A percentile compares a stretch with the other conserved stretches of the same genome.
phyloP scores from a whole-genome alignment of 1,140 invertebrate genomes.

The Idris sp. region DNA sequence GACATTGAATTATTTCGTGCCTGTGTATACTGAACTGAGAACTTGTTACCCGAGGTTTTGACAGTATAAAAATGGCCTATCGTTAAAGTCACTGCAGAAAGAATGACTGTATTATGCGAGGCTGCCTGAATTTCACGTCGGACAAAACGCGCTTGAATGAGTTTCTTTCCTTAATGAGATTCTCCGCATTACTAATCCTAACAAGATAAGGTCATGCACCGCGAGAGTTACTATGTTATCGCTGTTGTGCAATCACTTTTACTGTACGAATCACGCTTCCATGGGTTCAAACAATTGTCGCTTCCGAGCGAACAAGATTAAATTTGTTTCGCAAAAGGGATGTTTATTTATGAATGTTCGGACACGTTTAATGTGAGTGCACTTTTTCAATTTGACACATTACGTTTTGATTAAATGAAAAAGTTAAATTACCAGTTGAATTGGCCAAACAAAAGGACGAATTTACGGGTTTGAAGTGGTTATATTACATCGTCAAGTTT shows the following conservation, averaged over 20 bases:
- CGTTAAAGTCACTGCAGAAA: constrained; percentile 62
- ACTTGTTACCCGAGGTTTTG: constrained; percentile 71
- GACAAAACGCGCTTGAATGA: constrained; percentile 26
- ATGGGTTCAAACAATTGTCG: not conserved
- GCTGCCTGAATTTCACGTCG: too few species aligned
- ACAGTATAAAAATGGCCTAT: constrained; percentile 70
- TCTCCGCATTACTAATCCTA: constrained; percentile 21
- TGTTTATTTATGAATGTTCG: constrained; percentile 4
- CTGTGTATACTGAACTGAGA: constrained; percentile 59
- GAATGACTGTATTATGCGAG: constrained; percentile 46
- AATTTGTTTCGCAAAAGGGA: constrained; percentile 4
- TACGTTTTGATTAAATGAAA: constrained; percentile 11
- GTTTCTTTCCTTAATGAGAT: constrained; percentile 27
- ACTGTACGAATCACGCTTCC: not conserved
- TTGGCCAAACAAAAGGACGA: not conserved
- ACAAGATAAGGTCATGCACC: constrained; percentile 24
- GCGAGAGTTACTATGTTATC: not conserved
- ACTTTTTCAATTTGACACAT: constrained; percentile 1
- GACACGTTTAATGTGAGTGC: not conserved
- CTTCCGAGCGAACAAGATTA: not conserved
- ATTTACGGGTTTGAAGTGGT: too few species aligned
- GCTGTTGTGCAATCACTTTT: constrained; percentile 5
- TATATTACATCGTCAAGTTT: too few species aligned
- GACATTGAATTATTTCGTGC: constrained; percentile 73
- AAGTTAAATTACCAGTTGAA: too few species aligned